Conservation (phyloP, 23 tunicate species). For the Trididemnum clinides region DNA sequence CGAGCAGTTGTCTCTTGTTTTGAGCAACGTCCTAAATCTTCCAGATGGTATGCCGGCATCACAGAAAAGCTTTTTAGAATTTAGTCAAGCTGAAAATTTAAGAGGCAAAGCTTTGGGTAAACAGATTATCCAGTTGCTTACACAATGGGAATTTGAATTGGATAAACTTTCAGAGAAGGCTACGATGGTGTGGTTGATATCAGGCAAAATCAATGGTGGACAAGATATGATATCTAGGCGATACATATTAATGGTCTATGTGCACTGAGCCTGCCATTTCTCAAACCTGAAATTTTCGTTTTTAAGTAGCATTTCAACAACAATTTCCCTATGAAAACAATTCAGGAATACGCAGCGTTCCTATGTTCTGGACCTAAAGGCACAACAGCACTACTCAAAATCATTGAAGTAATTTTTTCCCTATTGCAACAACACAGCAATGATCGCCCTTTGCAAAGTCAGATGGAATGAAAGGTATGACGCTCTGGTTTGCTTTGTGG, state of each 20-base stretch:
- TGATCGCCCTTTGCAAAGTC: slow-evolving; percentile 28
- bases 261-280: slow-evolving; percentile 14
- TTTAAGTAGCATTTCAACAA: slow-evolving; percentile 19
- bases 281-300: not conserved
- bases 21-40: slow-evolving; percentile 6
- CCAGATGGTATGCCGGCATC: slow-evolving; percentile 5
- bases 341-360: slow-evolving; percentile 14
- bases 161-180: slow-evolving; percentile 16
- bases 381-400: not conserved
- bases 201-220: slow-evolving; percentile 10
- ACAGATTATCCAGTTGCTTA: slow-evolving; percentile 15
- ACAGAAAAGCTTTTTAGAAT: slow-evolving; percentile 26
- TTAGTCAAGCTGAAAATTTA: slow-evolving; percentile 11
- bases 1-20: slow-evolving; percentile 31
- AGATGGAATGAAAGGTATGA: slow-evolving; percentile 59
- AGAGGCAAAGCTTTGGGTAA: slow-evolving; percentile 2
- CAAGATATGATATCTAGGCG: slow-evolving; percentile 29
- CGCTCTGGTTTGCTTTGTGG: slow-evolving; percentile 29
- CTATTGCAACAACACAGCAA: not conserved
- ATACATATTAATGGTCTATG: slow-evolving; percentile 5
- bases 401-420: slow-evolving; percentile 35
- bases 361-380: not conserved
- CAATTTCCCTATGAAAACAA: slow-evolving; percentile 9
- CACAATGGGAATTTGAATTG: slow-evolving; percentile 34
- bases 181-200: not conserved